Conservation (phyloP, 23 tunicate species). For the Styela plicata region DNA sequence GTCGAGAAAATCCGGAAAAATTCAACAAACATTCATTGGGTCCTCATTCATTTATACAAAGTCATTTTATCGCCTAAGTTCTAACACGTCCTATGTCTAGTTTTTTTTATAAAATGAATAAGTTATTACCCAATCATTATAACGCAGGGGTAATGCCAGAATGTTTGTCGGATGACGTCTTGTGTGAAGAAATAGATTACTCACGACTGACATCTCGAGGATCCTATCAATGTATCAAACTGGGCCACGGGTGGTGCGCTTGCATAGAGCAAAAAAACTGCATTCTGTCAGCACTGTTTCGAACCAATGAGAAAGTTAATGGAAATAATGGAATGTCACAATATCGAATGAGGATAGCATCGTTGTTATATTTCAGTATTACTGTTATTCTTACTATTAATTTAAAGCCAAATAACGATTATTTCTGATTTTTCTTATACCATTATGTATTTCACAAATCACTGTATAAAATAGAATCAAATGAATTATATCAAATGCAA, state of each 20-base stretch:
- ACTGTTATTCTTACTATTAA: neutral
- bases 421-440: neutral
- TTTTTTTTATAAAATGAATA: too few relatives aligned
- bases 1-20: too few relatives aligned
- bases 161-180: neutral
- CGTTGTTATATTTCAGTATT: neutral
- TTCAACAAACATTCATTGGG: too few relatives aligned
- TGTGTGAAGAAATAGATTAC: neutral
- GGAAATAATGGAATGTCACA: neutral
- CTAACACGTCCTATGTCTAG: too few relatives aligned
- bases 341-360: neutral
- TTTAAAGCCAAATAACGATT: neutral
- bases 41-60: too few relatives aligned
- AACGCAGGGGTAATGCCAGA: neutral
- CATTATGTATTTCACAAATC: neutral
- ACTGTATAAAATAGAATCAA: neutral
- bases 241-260: neutral
- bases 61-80: too few relatives aligned
- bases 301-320: too few relatives aligned
- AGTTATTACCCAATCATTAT: too few relatives aligned
- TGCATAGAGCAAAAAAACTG: neutral
- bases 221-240: neutral
- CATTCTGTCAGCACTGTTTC: neutral
- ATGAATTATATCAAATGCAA: too few relatives aligned
- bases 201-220: neutral